Conservation (phyloP, 2,113 vertebrate genomes). For the Nycticryphes semicollaris region DNA sequence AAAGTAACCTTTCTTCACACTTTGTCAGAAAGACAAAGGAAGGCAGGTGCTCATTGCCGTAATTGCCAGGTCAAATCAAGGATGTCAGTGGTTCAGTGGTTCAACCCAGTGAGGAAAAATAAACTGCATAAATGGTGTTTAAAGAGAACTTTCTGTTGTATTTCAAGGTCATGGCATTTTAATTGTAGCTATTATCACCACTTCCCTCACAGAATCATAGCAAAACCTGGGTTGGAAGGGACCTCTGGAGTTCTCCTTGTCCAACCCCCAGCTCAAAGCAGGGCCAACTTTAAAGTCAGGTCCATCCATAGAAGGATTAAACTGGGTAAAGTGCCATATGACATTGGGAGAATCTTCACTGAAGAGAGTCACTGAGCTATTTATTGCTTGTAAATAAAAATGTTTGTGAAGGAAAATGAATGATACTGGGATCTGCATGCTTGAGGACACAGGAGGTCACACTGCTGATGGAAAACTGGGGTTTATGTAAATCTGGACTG, state of each 20-base stretch:
- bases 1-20: constrained; percentile 20
- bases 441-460: background rate
- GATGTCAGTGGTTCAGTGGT: background rate
- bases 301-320: background rate
- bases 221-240: background rate
- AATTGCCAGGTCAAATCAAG: background rate
- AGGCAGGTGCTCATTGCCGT: background rate
- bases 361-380: background rate
- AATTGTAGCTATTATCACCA: background rate
- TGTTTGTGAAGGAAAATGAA: background rate
- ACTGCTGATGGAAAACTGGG: background rate
- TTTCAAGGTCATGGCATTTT: background rate
- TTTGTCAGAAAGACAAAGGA: background rate
- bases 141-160: background rate
- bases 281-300: background rate
- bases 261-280: background rate
- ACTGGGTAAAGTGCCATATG: background rate
- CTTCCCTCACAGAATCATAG: background rate
- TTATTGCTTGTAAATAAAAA: background rate
- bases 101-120: background rate
- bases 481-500: background rate
- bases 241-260: background rate
- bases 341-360: background rate
- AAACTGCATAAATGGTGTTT: background rate
- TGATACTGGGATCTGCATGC: background rate